Evolutionary conservation across 2,113 vertebrate species (phyloP).

Genomic region (Pantherophis guttatus): DNA sequence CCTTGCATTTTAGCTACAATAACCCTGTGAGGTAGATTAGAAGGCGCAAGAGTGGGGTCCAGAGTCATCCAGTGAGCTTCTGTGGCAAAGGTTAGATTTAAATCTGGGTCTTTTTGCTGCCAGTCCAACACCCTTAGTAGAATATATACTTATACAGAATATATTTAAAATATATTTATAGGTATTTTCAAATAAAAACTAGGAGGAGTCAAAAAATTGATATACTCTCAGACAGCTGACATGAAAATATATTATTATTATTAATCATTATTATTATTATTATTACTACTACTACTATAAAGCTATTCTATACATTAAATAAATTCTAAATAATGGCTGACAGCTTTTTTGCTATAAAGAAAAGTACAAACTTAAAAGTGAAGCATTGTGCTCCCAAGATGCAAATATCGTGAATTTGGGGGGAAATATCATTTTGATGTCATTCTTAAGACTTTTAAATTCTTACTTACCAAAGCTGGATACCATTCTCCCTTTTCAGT

Average conservation of each 20-base stretch:
- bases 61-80: neutral
- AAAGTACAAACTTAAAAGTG: neutral
- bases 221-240: neutral
- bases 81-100: neutral
- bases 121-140: neutral
- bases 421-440: neutral
- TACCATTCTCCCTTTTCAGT: constrained; percentile 75
- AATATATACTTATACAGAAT: no score
- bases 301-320: neutral
- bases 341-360: neutral
- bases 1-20: neutral
- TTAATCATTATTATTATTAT: no score
- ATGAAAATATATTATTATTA: neutral
- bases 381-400: neutral
- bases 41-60: neutral
- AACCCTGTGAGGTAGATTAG: neutral
- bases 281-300: neutral
- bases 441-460: neutral
- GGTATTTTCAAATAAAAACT: neutral
- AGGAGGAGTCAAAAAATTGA: neutral
- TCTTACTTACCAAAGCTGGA: constrained; percentile 84
- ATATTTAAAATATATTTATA: neutral
- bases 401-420: neutral
- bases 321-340: neutral
- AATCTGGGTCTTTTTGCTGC: neutral